Percentiles rank a stretch among this genome's conserved stretches.
These are phyloP conservation scores for Bombus affinis DNA, from an alignment of 1,140 invertebrate genomes.

Conservation along the genomic window DNA sequence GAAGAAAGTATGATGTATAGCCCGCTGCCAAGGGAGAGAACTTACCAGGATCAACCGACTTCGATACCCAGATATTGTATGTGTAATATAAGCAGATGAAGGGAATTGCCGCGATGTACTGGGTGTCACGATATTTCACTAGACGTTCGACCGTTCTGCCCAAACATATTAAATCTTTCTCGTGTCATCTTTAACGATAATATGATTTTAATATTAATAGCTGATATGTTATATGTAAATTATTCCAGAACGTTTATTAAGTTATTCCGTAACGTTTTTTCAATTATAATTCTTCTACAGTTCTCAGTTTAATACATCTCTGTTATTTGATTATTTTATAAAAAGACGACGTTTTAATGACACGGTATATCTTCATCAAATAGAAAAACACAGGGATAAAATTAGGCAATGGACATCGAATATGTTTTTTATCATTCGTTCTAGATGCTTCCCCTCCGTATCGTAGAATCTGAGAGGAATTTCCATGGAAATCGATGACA, in stretches of 20 bases:
- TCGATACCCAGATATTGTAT: slow-evolving; percentile 79
- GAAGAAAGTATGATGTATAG: slow-evolving; percentile 79
- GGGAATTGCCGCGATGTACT: slow-evolving; percentile 62
- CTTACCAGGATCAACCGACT: slow-evolving; percentile 74
- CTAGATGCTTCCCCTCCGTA: not conserved
- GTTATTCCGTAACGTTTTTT: too few relatives aligned
- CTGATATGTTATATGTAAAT: too few relatives aligned
- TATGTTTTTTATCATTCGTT: not conserved
- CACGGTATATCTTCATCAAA: not conserved
- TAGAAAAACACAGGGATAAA: not conserved
- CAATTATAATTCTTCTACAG: too few relatives aligned
- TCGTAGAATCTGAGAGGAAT: slow-evolving; percentile 41
- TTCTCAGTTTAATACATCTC: too few relatives aligned
- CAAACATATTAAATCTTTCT: not conserved
- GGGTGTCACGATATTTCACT: slow-evolving; percentile 52
- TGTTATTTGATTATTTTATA: too few relatives aligned
- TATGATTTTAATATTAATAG: too few relatives aligned
- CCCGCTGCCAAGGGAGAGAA: slow-evolving; percentile 69
- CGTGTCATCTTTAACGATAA: not conserved
- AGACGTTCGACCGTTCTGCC: slow-evolving; percentile 28
- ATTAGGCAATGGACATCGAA: not conserved
- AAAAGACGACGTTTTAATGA: not conserved
- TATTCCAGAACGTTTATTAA: too few relatives aligned
- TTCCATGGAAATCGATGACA: slow-evolving; percentile 78
- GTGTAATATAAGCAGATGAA: slow-evolving; percentile 70